Evolutionary conservation across 2,888 invertebrate genomes (phyloP).

Genomic region (Halocaridina rubra): DNA sequence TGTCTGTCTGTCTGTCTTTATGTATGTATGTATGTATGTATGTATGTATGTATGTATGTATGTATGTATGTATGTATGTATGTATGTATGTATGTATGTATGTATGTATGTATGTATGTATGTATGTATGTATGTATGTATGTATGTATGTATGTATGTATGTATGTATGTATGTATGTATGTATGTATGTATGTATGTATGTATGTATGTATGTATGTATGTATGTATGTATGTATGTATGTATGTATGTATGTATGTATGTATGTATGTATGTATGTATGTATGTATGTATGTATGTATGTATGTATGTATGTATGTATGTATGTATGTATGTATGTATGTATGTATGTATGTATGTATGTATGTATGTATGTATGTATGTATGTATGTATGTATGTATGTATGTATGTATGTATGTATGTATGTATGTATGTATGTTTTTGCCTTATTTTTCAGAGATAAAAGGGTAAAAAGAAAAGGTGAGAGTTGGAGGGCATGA

Average conservation of each 20-base stretch:
- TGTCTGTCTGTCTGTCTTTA: not conserved
- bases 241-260: slow-evolving; percentile 13
- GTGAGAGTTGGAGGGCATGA: too few species aligned
- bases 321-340: not conserved
- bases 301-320: not conserved
- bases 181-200: not conserved
- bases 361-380: not conserved
- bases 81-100: slow-evolving; percentile 14
- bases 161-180: not conserved
- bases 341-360: not conserved
- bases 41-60: slow-evolving; percentile 6
- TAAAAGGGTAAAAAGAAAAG: too few species aligned
- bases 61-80: slow-evolving; percentile 11
- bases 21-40: not conserved
- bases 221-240: not conserved
- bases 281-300: not conserved
- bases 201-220: not conserved
- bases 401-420: not conserved
- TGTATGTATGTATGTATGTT: not conserved
- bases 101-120: slow-evolving; percentile 2
- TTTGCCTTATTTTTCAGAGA: too few species aligned
- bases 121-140: not conserved
- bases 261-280: slow-evolving; percentile 15
- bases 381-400: not conserved
- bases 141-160: not conserved